A percentile compares a stretch with the other conserved stretches of the same genome.
These are phyloP conservation scores for Pseudeuparius sepicola DNA, from an alignment of 2,888 invertebrate genomes.

Conservation along the genomic window DNA sequence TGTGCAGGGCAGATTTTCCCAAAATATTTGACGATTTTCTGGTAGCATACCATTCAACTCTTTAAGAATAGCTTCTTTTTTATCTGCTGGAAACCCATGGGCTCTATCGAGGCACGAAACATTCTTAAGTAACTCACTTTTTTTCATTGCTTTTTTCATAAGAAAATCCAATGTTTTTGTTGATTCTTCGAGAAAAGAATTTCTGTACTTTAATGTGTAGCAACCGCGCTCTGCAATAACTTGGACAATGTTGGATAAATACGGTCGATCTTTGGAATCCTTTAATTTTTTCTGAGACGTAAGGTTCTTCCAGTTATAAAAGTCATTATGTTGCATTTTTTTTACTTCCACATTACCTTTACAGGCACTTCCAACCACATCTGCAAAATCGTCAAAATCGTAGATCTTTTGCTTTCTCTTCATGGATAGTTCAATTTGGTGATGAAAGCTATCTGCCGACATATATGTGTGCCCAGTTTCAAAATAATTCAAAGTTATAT, in stretches of 20 bases:
- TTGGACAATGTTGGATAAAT: constrained; percentile 14
- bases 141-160: constrained; percentile 9
- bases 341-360: constrained; percentile 14
- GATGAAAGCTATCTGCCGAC: too few relatives aligned
- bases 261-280: constrained; percentile 7
- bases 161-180: constrained; percentile 8
- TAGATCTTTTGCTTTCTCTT: constrained; percentile 14
- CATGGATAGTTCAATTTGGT: constrained; percentile 8
- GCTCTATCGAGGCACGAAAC: constrained; percentile 2
- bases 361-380: constrained; percentile 14
- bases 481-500: constrained; percentile 6
- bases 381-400: constrained; percentile 15
- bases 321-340: constrained; percentile 12
- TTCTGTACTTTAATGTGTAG: constrained; percentile 10
- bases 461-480: too few relatives aligned
- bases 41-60: too few relatives aligned
- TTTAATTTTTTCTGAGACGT: constrained; percentile 11
- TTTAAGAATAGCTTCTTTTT: too few relatives aligned
- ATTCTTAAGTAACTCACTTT: constrained; percentile 5
- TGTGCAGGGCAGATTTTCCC: too few relatives aligned
- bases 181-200: constrained; percentile 8
- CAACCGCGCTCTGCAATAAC: constrained; percentile 10
- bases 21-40: too few relatives aligned
- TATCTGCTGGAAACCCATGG: too few relatives aligned
- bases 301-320: constrained; percentile 14